Base-by-base conservation (phyloP, 2,113 vertebrate species). In the Dinomys branickii region DNA sequence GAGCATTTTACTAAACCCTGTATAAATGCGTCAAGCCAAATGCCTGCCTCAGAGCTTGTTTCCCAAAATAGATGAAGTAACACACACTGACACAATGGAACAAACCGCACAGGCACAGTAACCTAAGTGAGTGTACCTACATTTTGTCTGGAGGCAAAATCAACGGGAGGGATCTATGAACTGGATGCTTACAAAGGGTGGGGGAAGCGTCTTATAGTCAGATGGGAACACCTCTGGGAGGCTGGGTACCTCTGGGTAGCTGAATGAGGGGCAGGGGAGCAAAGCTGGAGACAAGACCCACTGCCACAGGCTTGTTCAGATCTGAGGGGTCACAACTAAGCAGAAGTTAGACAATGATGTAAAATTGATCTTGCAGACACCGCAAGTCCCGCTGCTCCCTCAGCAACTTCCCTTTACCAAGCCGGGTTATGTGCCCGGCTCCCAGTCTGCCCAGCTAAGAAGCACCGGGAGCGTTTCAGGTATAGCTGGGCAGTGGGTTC, bases 1-100 rank as follows among this genome's bases (percentile, higher is more conserved):
- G 80, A 95, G 87, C 73, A 82, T 92, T 93, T 87, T 65, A 91
- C 86, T 84, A 91, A 97, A 73, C 85, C 73, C 73, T 50, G 73
- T 24, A 94, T 69, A 95, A 95, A 69, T 73, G 50, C 85, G 78
- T 78, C 81, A 81, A 54, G 63, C 63, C 69, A 59, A 95, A 95
- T 58, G 22, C 69, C 71, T 50, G 41, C 85, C 95, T 92, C 35
- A 16, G 71, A 73, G 87, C 44, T 82, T 88, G 41, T 28, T 91
- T 82, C 69, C 75, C 61, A 52, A 97, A 94, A 94, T 22, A 94
- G 94, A 94, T 52, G 63, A 85, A 83, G 82, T 50, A 52, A 88
- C 8, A 28, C 52, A 59, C 38, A 59, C 0, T 16, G 91, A 81
- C 61, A 93, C 88, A 81, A 84, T 20, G 90, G 75, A 80, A 80